Base-by-base conservation (phyloP, 1,140 invertebrate genomes). In the Anadara kagoshimensis region DNA sequence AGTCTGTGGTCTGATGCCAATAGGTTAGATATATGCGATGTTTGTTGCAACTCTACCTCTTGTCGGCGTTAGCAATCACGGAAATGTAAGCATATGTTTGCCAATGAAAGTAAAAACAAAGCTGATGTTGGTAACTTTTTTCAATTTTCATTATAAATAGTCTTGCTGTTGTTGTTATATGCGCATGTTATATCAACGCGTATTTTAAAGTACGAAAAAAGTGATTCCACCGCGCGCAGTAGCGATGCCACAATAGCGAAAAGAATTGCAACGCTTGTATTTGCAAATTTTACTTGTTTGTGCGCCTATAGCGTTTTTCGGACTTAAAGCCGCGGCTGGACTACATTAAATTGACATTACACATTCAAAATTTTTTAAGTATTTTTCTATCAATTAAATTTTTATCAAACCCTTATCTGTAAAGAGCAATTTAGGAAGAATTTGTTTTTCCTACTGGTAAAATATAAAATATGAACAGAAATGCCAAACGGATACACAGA, bases 1-100 rank as follows among this genome's bases (percentile, higher is more conserved):
- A 16, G 94, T 95, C 0, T 88, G 88, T 94, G 93, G 84, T 94
- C 91, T 99, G 45, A 99, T 99, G 97, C 92, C 93, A 0, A 90
- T 93, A 14, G 98, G 97, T 4, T 99, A 97, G 97, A 91, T 93
- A 1, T 98, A 98, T 89, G 94, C 97, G 0, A 87, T 97, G 1
- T 86, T 94, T 0, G 97, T 98, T 93, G 97, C 97, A 0, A 96
- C n/a, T n/a, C n/a, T n/a, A n/a, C n/a, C n/a, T n/a, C n/a, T n/a
- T n/a, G n/a, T n/a, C n/a, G n/a, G n/a, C 10, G 91, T 99, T 11
- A 98, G 96, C 8, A 95, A 97, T 84, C 99, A 99, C 87, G 83
- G 87, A 18, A 84, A 82, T 22, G 90, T 90, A 11, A 90, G 89
- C 71, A 90, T 91, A 44, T 91, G 90, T 81, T 76, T 91, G 14